A percentile compares a stretch with the other conserved stretches of the same genome.
Conservation (phyloP, 2,797 vertebrate genomes). For the Pempheris klunzingeri region DNA sequence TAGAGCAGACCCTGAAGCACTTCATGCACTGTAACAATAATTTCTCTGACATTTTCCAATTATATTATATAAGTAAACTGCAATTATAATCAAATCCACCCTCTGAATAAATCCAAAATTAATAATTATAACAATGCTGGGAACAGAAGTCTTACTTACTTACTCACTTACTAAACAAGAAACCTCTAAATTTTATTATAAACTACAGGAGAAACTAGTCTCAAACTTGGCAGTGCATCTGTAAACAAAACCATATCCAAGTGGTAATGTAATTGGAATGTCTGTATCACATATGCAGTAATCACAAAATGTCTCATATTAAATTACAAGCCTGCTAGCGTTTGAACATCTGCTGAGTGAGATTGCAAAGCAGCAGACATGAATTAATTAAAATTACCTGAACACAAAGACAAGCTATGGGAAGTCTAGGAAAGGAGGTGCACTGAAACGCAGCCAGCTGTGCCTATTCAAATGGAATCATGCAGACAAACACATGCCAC, state of each 20-base stretch:
- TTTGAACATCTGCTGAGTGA: constrained; percentile 72
- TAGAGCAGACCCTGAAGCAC: constrained; percentile 51
- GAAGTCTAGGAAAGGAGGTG: constrained; percentile 49
- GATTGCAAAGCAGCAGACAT: constrained; percentile 57
- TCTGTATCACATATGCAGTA: constrained; percentile 58
- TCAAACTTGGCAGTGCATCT: constrained; percentile 28
- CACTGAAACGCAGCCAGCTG: constrained; percentile 67
- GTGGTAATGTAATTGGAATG: constrained; percentile 59
- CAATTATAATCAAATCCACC: constrained; percentile 31
- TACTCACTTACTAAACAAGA: constrained; percentile 23
- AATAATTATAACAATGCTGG: constrained; percentile 32
- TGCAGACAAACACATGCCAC: not conserved
- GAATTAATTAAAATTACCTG: constrained; percentile 71
- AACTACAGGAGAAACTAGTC: constrained; percentile 28
- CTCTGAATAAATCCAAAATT: constrained; percentile 25
- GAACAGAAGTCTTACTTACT: constrained; percentile 25
- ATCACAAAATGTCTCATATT: constrained; percentile 63
- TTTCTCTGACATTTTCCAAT: constrained; percentile 47
- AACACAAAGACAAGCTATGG: constrained; percentile 62
- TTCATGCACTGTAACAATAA: constrained; percentile 37
- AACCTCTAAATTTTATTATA: constrained; percentile 16
- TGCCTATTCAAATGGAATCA: constrained; percentile 43
- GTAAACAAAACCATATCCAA: constrained; percentile 58
- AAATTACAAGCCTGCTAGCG: constrained; percentile 54
- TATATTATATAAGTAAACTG: constrained; percentile 34